Evolutionary conservation across 2,113 vertebrate species (phyloP).

Genomic region (Nycticorax nycticorax): DNA sequence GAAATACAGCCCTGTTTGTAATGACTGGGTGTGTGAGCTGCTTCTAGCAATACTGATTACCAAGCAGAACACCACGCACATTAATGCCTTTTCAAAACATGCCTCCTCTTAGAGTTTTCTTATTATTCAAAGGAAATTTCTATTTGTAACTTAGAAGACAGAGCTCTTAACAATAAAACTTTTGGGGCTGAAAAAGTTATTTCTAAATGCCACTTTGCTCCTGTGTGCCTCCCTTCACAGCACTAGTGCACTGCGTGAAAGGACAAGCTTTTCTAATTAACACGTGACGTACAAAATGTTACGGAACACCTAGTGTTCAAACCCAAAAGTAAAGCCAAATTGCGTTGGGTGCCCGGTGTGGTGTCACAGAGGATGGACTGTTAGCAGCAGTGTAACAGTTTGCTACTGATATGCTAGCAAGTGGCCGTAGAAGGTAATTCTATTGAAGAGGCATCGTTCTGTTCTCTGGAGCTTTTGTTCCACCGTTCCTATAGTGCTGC

Average conservation of each 20-base stretch:
- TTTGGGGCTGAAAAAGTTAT: neutral
- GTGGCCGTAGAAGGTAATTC: rapidly evolving
- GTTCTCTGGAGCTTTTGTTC: no score
- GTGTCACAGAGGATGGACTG: no score
- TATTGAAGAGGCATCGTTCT: neutral
- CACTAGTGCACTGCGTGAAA: rapidly evolving
- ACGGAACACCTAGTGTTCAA: neutral
- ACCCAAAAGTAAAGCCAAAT: neutral
- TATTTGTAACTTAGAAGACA: neutral
- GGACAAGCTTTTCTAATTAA: neutral
- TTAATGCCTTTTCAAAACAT: neutral
- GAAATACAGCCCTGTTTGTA: neutral
- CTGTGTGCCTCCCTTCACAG: neutral
- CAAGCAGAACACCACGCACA: rapidly evolving
- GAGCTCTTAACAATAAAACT: neutral
- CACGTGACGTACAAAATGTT: rapidly evolving
- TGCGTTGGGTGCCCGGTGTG: rapidly evolving
- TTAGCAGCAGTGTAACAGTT: rapidly evolving
- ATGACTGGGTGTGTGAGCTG: rapidly evolving
- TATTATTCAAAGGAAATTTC: neutral
- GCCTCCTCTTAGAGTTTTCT: neutral
- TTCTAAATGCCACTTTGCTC: neutral
- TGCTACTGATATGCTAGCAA: rapidly evolving
- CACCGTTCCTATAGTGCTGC: neutral
- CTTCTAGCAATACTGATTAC: rapidly evolving